Evolutionary conservation across 2,888 invertebrate species (phyloP), one percentile per base, ranked within the genome.

Genomic region (Eumerus sabulonum): DNA sequence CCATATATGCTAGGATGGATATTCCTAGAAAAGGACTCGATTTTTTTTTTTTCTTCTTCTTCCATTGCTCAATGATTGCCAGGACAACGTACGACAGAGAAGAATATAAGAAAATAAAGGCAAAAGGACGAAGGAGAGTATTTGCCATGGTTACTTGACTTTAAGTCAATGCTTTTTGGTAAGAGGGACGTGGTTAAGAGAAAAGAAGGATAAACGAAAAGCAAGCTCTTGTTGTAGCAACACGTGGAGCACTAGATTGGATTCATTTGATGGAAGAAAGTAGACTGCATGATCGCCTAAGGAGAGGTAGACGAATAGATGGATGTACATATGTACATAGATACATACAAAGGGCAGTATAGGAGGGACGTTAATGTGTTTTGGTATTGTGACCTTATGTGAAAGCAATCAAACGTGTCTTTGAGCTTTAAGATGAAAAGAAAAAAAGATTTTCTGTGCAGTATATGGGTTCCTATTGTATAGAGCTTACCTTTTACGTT

Each of bases 151-250:
- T 42, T 63, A 56, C 63, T 44, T 57, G 42, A 19, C 44, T 71
- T 71, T 63, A 14, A 62, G 48, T 35, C 54, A 17, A 27, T 62
- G 62, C 48, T 56, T 27, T n/a, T 36, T 63, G 71, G 50, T 63
- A 44, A 36, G 36, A 59, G 40, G 27, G 38, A 16, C 38, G 51
- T 42, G 51, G 50, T 44, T 40, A 50, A 12, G 48, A 35, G 36
- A 59, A 35, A 18, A 17, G 36, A 45, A 47, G 16, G 12, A 36
- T 35, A n/a, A 9, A 9, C n/a, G 1, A 19, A 16, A 27, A 38
- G 1, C 1, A 27, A 17, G 54, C 42, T 42, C 47, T 54, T 48
- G 56, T 48, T 42, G 50, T 17, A 63, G 71, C 71, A 71, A 71
- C 71, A 71, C 63, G 71, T 71, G 48, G 48, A 38, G 36, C 13